phyloP scores from a whole-genome alignment of 92 coral and sea anemone genomes.

The Siderastrea radians region DNA sequence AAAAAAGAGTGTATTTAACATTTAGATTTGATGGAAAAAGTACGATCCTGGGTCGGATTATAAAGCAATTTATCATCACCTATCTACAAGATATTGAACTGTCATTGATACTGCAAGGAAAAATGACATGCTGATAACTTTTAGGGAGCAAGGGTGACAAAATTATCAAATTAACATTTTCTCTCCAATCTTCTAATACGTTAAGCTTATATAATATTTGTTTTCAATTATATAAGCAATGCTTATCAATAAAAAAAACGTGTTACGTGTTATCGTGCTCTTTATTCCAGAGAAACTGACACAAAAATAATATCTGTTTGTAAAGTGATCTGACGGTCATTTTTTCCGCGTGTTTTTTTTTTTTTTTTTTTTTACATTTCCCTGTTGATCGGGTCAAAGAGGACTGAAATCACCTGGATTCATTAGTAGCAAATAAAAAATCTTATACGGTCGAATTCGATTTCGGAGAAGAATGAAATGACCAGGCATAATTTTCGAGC shows the following conservation, averaged over 20 bases:
- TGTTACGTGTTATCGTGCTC: background rate
- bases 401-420: too few species aligned
- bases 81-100: background rate
- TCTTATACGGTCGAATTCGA: too few species aligned
- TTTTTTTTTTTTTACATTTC: too few species aligned
- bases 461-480: too few species aligned
- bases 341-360: too few species aligned
- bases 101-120: background rate
- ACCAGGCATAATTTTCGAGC: too few species aligned
- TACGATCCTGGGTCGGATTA: background rate
- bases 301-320: too few species aligned
- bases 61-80: background rate
- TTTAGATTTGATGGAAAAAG: too few species aligned
- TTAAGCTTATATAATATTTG: background rate
- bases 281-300: background rate
- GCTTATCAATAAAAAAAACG: background rate
- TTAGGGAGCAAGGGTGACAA: background rate
- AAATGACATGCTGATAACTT: background rate
- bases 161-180: background rate
- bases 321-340: too few species aligned
- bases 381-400: too few species aligned
- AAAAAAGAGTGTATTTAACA: too few species aligned
- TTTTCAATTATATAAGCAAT: background rate
- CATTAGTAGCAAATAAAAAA: too few species aligned
- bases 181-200: background rate